These are phyloP conservation scores for Drosophila kepulauana DNA, from an alignment of 1,140 invertebrate genomes.

Conservation along the genomic window DNA sequence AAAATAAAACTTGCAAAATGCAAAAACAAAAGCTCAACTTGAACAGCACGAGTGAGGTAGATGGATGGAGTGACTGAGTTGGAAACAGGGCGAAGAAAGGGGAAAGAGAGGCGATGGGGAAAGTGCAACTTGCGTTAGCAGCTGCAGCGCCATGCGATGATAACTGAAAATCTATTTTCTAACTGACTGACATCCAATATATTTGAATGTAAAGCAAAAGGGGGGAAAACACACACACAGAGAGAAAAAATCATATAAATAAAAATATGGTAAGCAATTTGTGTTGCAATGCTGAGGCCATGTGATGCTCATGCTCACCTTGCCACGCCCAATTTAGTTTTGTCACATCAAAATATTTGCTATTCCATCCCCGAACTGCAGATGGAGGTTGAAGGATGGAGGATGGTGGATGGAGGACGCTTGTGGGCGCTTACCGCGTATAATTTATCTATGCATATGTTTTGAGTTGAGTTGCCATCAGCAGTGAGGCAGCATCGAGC, in stretches of 20 bases:
- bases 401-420: background rate
- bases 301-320: conserved; percentile 42
- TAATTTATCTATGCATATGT: conserved; percentile 83
- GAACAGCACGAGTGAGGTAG: background rate
- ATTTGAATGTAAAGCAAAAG: conserved; percentile 32
- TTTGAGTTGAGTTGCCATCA: conserved; percentile 74
- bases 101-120: conserved; percentile 3
- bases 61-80: background rate
- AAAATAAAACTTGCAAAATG: conserved; percentile 47
- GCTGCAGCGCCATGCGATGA: conserved; percentile 46
- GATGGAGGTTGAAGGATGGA: too few relatives aligned
- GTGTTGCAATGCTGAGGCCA: conserved; percentile 22
- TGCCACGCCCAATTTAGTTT: conserved; percentile 73
- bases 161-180: conserved; percentile 63
- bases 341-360: conserved; percentile 76
- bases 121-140: conserved; percentile 37
- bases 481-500: conserved; percentile 48
- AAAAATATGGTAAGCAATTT: conserved; percentile 44
- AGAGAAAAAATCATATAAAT: conserved; percentile 5
- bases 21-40: conserved; percentile 52
- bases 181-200: conserved; percentile 58
- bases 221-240: background rate
- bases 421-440: conserved; percentile 73
- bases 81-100: background rate
- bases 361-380: background rate